Percentiles rank a stretch among this genome's conserved stretches.
phyloP scores from a whole-genome alignment of 35 echinoderm and acorn worm genomes.

The Heliocidaris tuberculata region DNA sequence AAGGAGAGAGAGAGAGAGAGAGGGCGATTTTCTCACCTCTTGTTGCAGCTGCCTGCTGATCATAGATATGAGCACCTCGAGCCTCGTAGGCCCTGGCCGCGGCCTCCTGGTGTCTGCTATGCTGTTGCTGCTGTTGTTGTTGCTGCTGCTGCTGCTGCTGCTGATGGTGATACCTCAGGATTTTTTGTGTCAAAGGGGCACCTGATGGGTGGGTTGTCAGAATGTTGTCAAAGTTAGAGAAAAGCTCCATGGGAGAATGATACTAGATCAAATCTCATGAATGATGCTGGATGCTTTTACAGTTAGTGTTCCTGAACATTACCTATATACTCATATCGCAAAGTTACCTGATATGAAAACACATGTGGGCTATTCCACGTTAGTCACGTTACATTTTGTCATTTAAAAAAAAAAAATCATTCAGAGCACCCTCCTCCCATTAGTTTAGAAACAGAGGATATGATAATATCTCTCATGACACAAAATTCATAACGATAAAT shows the following conservation, averaged over 20 bases:
- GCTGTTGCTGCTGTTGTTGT: constrained; percentile 11
- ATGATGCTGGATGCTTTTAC: not conserved
- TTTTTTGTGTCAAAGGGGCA: not conserved
- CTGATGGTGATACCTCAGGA: not conserved
- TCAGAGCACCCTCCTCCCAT: no score
- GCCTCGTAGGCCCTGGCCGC: constrained; percentile 21
- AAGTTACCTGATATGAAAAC: no score
- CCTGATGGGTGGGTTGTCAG: not conserved
- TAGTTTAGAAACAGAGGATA: no score
- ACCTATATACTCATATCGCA: no score
- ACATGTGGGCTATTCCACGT: no score
- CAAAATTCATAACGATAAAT: no score
- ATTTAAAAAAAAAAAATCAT: no score
- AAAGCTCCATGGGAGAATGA: not conserved
- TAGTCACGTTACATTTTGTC: no score
- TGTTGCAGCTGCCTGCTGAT: not conserved
- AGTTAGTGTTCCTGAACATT: no score
- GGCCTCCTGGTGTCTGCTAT: not conserved
- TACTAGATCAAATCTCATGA: not conserved
- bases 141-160: constrained; percentile 32
- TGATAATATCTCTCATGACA: no score
- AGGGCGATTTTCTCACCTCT: not conserved
- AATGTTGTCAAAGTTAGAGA: not conserved
- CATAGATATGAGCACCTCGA: not conserved
- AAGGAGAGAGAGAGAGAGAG: no score